Percentiles rank a stretch among this genome's conserved stretches.
phyloP scores from a whole-genome alignment of 2,113 vertebrate species.

The Actenoides lindsayi region DNA sequence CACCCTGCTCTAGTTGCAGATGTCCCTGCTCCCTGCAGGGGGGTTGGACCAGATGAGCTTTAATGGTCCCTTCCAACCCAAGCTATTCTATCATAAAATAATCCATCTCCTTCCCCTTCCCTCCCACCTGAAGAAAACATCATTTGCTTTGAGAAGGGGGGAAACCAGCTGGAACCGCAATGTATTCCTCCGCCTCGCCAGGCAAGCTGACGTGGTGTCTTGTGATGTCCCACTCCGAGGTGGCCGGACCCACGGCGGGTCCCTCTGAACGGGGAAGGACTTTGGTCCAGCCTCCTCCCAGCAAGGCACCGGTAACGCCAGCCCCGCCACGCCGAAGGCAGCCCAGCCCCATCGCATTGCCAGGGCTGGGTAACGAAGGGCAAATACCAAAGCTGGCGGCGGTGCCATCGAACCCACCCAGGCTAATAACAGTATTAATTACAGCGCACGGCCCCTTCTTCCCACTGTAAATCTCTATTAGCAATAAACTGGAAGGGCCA shows the following conservation, averaged over 20 bases:
- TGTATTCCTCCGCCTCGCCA: not conserved
- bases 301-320: not conserved
- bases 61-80: not conserved
- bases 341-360: not conserved
- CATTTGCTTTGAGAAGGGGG: too few species aligned
- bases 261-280: not conserved
- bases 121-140: not conserved
- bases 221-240: rapidly evolving
- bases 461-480: slow-evolving; percentile 57
- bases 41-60: not conserved
- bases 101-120: not conserved
- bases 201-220: not conserved
- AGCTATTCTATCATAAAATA: too few species aligned
- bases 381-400: not conserved
- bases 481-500: slow-evolving; percentile 21
- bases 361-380: not conserved
- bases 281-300: not conserved
- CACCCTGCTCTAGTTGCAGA: not conserved
- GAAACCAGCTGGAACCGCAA: not conserved
- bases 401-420: not conserved
- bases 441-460: slow-evolving; percentile 5
- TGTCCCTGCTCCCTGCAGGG: not conserved
- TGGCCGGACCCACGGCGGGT: rapidly evolving
- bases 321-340: not conserved
- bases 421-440: slow-evolving; percentile 18